These are phyloP conservation scores for Zalophus californianus DNA, from an alignment of 2,797 vertebrate genomes.

Conservation along the genomic window DNA sequence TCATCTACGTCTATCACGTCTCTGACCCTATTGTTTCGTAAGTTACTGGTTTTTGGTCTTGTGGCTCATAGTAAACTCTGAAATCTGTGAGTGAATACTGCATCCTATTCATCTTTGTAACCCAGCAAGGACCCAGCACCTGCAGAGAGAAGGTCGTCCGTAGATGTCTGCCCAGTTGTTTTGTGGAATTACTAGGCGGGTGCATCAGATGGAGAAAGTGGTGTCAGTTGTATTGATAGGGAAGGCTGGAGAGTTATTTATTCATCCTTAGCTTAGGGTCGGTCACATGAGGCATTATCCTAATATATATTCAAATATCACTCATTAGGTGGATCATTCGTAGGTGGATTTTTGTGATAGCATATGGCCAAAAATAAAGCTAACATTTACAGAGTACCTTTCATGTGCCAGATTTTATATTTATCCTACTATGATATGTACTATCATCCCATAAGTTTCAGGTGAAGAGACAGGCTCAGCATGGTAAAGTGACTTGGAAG, in stretches of 20 bases:
- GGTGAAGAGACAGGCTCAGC: not conserved
- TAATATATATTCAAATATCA: not conserved
- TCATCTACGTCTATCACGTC: not conserved
- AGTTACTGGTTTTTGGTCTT: not conserved
- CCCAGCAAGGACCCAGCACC: not conserved
- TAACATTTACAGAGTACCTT: not conserved
- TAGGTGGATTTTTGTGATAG: not conserved
- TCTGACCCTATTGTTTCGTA: not conserved
- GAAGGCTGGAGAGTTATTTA: not conserved
- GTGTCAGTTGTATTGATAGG: not conserved
- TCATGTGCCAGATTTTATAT: not conserved
- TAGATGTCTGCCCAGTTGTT: not conserved
- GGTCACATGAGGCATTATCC: not conserved
- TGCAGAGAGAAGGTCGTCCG: not conserved
- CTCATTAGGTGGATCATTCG: not conserved
- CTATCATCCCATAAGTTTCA: not conserved
- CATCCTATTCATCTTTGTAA: not conserved
- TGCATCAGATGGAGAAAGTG: not conserved
- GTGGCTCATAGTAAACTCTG: not conserved
- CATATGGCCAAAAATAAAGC: not conserved
- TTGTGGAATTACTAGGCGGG: not conserved
- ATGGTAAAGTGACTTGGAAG: not conserved
- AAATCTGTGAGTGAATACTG: not conserved
- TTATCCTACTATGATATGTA: not conserved
- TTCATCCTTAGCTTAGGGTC: not conserved